Base-by-base conservation (phyloP, 1,140 invertebrate species). In the Lordiphosa collinella region DNA sequence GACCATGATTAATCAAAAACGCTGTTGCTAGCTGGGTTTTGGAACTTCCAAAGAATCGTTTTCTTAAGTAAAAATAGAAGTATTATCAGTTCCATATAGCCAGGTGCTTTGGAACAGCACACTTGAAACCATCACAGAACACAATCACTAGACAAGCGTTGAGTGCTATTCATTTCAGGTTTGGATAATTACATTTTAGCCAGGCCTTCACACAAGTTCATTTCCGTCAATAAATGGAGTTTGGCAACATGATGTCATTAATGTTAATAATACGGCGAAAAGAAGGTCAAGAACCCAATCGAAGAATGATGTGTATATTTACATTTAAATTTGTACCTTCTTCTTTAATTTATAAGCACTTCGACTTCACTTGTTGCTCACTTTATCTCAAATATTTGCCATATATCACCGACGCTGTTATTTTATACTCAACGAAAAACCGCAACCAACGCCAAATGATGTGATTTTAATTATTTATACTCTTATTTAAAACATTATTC, bases 181-280 rank as follows among this genome's bases (percentile, higher is more conserved):
- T 29, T 29, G 25, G 25, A 29, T 29, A 29, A 29, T 29, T 29
- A 29, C 25, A 29, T 29, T 29, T 29, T 29, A 29, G 8, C 6
- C 25, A 29, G 25, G 25, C 7, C 6, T 7, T 29, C 25, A 29
- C 25, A 29, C 25, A 29, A 29, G 25, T 29, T 29, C 10, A 11
- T 14, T 12, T 22, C 22, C 13, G 10, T 9, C 2, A 35, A 29
- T 18, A 62, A 58, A 37, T 25, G 12, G n/a, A 2, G 6, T n/a
- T 9, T 3, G 25, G 25, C 25, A 29, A 35, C 67, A 54, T 55
- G 44, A 54, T 67, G 57, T 67, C 62, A 73, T 51, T 37, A 18
- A 22, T 29, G 37, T 11, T n/a, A 22, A 12, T 2, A 25, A 25
- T 36, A 16, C 40, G 50, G n/a, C 37, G 37, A 52, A 43, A 10